Base-by-base conservation (phyloP, 1,140 invertebrate genomes). In the Drosophila pachea region DNA sequence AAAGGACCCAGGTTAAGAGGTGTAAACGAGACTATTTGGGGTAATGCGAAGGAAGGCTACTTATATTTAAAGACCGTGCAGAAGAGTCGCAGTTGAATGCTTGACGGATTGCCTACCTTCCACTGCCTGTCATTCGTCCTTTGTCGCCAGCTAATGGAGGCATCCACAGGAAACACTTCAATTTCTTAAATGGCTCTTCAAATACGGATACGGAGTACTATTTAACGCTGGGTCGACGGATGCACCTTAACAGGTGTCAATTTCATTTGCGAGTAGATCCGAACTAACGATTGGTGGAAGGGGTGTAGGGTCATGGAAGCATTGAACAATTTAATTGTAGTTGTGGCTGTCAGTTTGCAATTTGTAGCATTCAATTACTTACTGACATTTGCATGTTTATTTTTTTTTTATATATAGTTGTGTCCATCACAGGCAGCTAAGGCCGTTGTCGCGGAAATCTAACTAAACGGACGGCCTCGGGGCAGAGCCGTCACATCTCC, bases 151-250 rank as follows among this genome's bases (percentile, higher is more conserved):
- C 16, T 31, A 54, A 54, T 55, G 54, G 9, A 56, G 54, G 29
- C 58, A 40, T 36, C 47, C 8, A 32, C 14, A 45, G 12, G 9
- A 16, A 14, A 8, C 55, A 74, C 29, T 68, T 74, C 58, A 78
- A 78, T 82, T 75, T 69, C 49, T 75, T 61, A 68, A 81, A 82
- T 74, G 55, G 58, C 31, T 63, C 42, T 60, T 60, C 58, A 63
- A 83, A 58, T 35, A 61, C 5, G 11, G 14, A 49, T 43, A 22
- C 16, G 11, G 7, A 9, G 22, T 22, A 22, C 11, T 8, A 9
- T 8, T 3, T 2, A 31, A 9, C 33, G 12, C 5, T 36, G 38
- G n/a, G 33, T 16, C 22, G 22, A 35, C 53, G 56, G 33, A 36
- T 70, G 62, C 68, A 70, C 33, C 53, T 50, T 43, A 43, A 12